phyloP scores from a whole-genome alignment of 1,140 invertebrate genomes.

The Psilanteris sp. region DNA sequence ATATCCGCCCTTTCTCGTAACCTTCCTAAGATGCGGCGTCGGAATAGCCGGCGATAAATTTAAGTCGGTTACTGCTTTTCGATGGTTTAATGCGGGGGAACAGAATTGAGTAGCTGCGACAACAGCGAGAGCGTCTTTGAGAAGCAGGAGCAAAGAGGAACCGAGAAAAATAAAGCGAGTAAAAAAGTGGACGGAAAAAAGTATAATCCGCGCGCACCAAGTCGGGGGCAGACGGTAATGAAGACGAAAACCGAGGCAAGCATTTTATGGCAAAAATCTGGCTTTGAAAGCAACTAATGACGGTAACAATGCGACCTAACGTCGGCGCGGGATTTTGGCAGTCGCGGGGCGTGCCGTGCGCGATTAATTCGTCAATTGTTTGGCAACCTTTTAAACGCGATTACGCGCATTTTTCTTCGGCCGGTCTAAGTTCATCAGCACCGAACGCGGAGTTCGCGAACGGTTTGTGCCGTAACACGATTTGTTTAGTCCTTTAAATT shows the following conservation, averaged over 20 bases:
- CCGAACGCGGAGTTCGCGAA: too few species aligned
- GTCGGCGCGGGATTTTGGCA: constrained; percentile 39
- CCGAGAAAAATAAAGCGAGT: constrained; percentile 45
- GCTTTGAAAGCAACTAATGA: constrained; percentile 64
- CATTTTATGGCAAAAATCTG: constrained; percentile 65
- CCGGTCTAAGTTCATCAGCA: background rate
- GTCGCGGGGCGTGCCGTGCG: constrained; percentile 53
- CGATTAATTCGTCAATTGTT: constrained; percentile 54
- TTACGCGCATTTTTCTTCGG: background rate
- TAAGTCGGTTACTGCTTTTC: constrained; percentile 76
- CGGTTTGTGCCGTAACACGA: too few species aligned
- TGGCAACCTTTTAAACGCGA: constrained; percentile 21
- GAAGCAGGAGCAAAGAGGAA: constrained; percentile 51
- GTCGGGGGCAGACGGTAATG: constrained; percentile 62
- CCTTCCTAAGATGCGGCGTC: constrained; percentile 57
- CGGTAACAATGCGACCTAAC: constrained; percentile 59
- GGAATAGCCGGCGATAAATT: constrained; percentile 77
- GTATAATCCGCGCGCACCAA: constrained; percentile 59
- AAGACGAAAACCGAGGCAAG: constrained; percentile 61
- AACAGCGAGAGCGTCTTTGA: constrained; percentile 64
- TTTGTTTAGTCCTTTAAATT: constrained; percentile 13
- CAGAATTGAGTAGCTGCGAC: constrained; percentile 73
- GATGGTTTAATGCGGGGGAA: constrained; percentile 74
- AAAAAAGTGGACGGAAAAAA: constrained; percentile 24
- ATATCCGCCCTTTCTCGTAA: constrained; percentile 48